Conservation (phyloP, 1,140 invertebrate species). For the Drosophila biarmipes region DNA sequence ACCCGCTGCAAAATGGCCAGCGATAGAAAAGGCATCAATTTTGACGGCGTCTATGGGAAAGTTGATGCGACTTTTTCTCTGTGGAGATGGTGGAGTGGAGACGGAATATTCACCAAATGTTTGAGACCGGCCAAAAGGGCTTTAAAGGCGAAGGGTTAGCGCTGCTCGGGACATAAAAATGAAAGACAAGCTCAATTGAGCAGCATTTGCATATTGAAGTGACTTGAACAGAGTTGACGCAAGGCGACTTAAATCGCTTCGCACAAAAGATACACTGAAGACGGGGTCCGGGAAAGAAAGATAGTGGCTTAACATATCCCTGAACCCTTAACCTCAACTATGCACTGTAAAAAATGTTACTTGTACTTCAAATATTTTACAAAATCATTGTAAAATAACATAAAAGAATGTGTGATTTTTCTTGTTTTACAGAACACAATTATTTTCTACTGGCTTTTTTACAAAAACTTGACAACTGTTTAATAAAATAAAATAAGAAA, state of each 20-base stretch:
- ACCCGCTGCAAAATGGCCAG: slow-evolving; percentile 75
- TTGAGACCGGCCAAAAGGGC: slow-evolving; percentile 24
- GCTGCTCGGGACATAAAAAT: slow-evolving; percentile 52
- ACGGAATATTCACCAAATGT: slow-evolving; percentile 13
- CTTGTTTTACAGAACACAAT: no score
- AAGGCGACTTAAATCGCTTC: slow-evolving; percentile 27
- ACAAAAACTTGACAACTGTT: no score
- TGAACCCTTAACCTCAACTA: slow-evolving; percentile 1
- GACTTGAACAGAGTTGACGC: slow-evolving; percentile 54
- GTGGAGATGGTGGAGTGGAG: not conserved
- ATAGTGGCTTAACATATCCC: slow-evolving; percentile 10
- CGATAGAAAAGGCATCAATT: slow-evolving; percentile 77
- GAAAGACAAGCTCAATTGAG: slow-evolving; percentile 74
- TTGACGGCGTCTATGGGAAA: slow-evolving; percentile 58
- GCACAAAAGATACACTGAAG: slow-evolving; percentile 5
- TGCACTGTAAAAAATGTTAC: not conserved
- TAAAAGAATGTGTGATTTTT: no score
- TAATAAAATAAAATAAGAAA: no score
- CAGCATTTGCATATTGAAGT: slow-evolving; percentile 81
- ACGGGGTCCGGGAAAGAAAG: not conserved
- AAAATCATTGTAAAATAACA: no score
- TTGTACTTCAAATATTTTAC: not conserved
- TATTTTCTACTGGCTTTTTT: no score
- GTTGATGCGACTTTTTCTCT: slow-evolving; percentile 36
- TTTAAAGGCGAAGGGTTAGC: slow-evolving; percentile 54